Conservation (phyloP, 1,140 invertebrate species). For the Mizuhopecten yessoensis region DNA sequence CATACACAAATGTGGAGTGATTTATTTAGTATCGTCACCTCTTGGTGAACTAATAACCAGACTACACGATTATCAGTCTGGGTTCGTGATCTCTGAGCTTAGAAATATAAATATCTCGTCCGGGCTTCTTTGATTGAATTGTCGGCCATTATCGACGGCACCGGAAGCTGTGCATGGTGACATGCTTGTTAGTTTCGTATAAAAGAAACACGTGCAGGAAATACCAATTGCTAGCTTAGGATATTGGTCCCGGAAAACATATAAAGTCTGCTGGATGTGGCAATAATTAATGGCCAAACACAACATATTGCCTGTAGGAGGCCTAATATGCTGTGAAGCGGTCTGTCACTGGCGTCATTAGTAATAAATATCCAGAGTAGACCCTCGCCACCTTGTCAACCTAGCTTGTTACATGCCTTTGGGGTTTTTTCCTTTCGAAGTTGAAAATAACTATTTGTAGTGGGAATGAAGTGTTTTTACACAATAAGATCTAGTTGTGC, state of each 20-base stretch:
- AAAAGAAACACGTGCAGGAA: slow-evolving; percentile 1
- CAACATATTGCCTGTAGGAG: too few relatives aligned
- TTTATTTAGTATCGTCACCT: slow-evolving; percentile 17
- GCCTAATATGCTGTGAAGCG: too few relatives aligned
- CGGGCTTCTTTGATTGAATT: background rate
- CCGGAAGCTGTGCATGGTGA: slow-evolving; percentile 11
- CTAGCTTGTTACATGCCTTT: background rate
- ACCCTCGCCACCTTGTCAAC: too few relatives aligned
- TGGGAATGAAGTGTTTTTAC: too few relatives aligned
- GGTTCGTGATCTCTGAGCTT: background rate
- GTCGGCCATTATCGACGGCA: background rate
- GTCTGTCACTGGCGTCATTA: background rate
- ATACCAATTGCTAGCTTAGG: background rate
- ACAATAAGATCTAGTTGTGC: too few relatives aligned
- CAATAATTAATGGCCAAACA: too few relatives aligned
- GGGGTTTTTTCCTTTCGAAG: too few relatives aligned
- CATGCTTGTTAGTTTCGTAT: slow-evolving; percentile 20
- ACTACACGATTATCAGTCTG: background rate
- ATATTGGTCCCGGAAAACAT: background rate
- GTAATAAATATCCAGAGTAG: too few relatives aligned
- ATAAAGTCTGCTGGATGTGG: too few relatives aligned
- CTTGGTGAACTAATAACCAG: slow-evolving; percentile 1
- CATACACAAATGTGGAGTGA: background rate
- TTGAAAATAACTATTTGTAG: too few relatives aligned
- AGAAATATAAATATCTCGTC: background rate